Evolutionary conservation across 2,797 vertebrate species (phyloP).

Genomic region (Clarias laeviceps): DNA sequence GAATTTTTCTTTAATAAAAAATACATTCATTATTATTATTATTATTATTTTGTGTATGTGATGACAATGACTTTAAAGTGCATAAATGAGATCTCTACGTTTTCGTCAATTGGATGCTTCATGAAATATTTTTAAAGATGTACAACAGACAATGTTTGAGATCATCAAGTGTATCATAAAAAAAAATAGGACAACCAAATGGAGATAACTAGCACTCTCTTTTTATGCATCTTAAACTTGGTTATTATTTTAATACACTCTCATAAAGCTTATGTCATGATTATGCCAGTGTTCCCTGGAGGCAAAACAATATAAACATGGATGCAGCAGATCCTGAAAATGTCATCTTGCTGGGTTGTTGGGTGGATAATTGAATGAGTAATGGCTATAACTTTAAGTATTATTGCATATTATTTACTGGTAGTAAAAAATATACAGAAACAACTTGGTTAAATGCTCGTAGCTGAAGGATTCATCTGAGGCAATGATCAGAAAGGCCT

Average conservation of each 20-base stretch:
- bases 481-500: no score
- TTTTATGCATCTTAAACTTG: not conserved
- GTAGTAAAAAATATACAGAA: no score
- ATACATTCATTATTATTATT: not conserved
- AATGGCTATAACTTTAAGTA: no score
- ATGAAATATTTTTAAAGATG: not conserved
- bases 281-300: no score
- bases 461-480: no score
- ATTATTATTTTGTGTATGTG: no score
- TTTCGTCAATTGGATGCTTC: not conserved
- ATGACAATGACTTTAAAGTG: not conserved
- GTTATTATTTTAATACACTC: not conserved
- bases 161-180: not conserved
- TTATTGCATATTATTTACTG: no score
- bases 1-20: not conserved
- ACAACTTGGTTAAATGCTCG: no score
- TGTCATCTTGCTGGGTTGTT: no score
- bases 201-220: not conserved
- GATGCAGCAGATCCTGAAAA: no score
- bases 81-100: not conserved
- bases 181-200: not conserved
- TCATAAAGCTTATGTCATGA: not conserved
- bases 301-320: no score
- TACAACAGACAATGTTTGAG: not conserved
- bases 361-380: no score